Conservation (phyloP, 1,140 invertebrate species). For the Centruroides sculpturatus region DNA sequence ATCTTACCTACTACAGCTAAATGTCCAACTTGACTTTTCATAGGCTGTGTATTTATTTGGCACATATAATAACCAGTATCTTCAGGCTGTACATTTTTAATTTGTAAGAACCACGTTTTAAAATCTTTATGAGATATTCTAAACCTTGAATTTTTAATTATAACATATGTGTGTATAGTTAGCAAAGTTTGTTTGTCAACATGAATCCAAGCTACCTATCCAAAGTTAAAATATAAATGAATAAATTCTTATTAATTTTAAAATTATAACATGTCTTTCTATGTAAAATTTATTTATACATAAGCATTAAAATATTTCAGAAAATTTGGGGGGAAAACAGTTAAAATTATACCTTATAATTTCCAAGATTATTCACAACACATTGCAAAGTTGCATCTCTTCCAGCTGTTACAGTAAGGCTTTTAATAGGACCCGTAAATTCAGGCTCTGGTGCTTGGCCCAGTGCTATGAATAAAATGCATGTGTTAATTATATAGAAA, state of each 20-base stretch:
- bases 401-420: constrained; percentile 59
- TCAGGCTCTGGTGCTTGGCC: constrained; percentile 33
- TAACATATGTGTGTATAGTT: constrained; percentile 52
- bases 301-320: no score
- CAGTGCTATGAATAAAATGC: neutral
- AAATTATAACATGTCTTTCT: no score
- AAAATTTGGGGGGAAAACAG: no score
- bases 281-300: no score
- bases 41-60: constrained; percentile 88
- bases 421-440: constrained; percentile 53
- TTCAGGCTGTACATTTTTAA: constrained; percentile 73
- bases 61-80: constrained; percentile 90
- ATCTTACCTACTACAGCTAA: constrained; percentile 81
- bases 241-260: no score
- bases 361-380: constrained; percentile 57
- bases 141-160: constrained; percentile 79
- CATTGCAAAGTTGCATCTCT: constrained; percentile 61
- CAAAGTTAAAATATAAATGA: no score
- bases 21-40: constrained; percentile 79
- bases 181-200: constrained; percentile 16
- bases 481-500: no score
- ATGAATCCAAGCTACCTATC: constrained; percentile 64
- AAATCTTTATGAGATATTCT: constrained; percentile 72
- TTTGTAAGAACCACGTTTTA: constrained; percentile 51
- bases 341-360: constrained; percentile 48